Evolutionary conservation across 2,888 invertebrate genomes (phyloP), one percentile per base, ranked within the genome.

Genomic region (Xylocampa areola): DNA sequence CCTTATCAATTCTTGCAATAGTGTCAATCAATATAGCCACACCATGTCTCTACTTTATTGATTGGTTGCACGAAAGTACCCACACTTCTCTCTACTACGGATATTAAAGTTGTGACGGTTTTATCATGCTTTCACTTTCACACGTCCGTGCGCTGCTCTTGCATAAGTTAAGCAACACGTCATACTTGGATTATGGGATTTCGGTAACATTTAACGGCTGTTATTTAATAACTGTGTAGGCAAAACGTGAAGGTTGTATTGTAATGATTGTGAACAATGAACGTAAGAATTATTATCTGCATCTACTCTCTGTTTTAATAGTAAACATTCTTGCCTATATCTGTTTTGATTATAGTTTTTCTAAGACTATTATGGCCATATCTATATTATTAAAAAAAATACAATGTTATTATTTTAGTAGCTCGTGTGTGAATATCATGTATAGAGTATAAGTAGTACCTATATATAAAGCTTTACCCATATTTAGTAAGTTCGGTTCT

Each of bases 81-180:
- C 37, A 39, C 37, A 39, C 10, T 14, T 25, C 19, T 14, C 21
- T 37, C 8, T 35, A n/a, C 29, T 17, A 16, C 39, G 25, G 6
- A 44, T 44, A 60, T 67, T 45, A 52, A 67, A 54, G 48, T 51
- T 45, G 35, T 33, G 45, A 44, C 33, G 37, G 33, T 61, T 48
- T 32, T 45, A 67, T 66, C 36, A 66, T 62, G 65, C 89, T 90
- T 90, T 90, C 90, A 89, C 90, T 90, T 87, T 89, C 86, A 74
- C 82, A 80, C 81, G 80, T 72, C 54, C 25, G 66, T 68, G 47
- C 58, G 69, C 51, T 71, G 68, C 53, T 71, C 73, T 87, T 83
- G 76, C 84, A 68, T 84, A 87, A 84, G 49, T 63, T 47, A 63
- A 63, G 16, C 35, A 39, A 35, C 64, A 68, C 50, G 64, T 76